Base-by-base conservation (phyloP, 1,140 invertebrate genomes). In the Bacillus rossius region DNA sequence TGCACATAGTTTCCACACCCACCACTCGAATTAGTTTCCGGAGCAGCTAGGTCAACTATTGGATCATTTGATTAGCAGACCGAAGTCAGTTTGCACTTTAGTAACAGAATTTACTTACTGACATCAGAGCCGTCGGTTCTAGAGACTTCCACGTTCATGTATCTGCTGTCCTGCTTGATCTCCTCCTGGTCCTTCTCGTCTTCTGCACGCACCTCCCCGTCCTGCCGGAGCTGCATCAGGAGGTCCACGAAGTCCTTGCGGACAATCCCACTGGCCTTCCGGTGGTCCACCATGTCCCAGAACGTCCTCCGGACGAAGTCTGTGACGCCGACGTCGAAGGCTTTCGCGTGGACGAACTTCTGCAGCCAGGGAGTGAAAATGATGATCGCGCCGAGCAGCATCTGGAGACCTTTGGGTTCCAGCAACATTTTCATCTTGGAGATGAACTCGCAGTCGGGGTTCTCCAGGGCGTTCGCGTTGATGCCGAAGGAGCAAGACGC, bases 401-500 rank as follows among this genome's bases (percentile, higher is more conserved):
- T 40, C 8, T 66, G 67, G 52, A 48, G 57, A 2, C 69, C 0
- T 4, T 64, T 50, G 0, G 66, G 55, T 13, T 69, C 67, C 3
- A 71, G 65, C 1, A 66, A 22, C 38, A 65, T 69, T 51, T 65
- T 69, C 1, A 67, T 65, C 59, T 60, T 68, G 26, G 64, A 57
- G 0, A 62, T 62, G 66, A 73, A 69, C 41, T 71, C 69, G 8
- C 61, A 64, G 5, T 70, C 13, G 0, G 65, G 68, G 54, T 74
- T 60, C 8, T 59, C 10, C 4, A 73, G 29, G 23, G 65, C 63
- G n/a, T 74, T 63, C 4, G 64, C 63, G n/a, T 67, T 49, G 5
- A 73, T 60, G 38, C 71, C 71, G 37, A 73, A 74, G 3, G 67
- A 65, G 4, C 60, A 66, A 0, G 64, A 64, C 61, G 67, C 69